A percentile compares a stretch with the other conserved stretches of the same genome.
Evolutionary conservation across 2,797 vertebrate genomes (phyloP).

Genomic region (Myripristis jacobus): DNA sequence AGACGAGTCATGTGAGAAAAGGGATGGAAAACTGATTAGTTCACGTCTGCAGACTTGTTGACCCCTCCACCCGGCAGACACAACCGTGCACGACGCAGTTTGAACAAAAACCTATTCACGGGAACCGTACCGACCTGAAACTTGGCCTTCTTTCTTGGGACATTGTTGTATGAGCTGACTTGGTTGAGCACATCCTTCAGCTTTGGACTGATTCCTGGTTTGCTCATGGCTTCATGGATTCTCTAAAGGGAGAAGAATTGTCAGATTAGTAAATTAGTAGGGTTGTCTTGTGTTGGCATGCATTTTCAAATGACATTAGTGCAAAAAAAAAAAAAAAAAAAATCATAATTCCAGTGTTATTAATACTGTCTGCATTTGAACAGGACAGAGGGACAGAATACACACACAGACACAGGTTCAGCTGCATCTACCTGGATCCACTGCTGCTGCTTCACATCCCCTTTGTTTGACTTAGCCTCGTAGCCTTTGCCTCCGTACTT

Average conservation of each 20-base stretch:
- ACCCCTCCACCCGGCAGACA: too few relatives aligned
- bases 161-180: slow-evolving; percentile 90
- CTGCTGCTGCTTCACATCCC: slow-evolving; percentile 93
- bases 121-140: slow-evolving; percentile 87
- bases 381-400: too few relatives aligned
- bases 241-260: slow-evolving; percentile 79
- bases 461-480: slow-evolving; percentile 92
- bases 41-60: background rate
- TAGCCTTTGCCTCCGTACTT: slow-evolving; percentile 95
- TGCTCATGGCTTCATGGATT: slow-evolving; percentile 89
- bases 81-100: background rate
- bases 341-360: background rate
- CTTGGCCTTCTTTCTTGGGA: slow-evolving; percentile 94
- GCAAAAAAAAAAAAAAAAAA: too few relatives aligned
- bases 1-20: background rate
- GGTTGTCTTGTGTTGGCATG: accelerated
- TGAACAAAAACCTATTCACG: background rate
- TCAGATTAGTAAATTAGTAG: background rate
- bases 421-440: slow-evolving; percentile 90
- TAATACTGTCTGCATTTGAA: background rate
- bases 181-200: slow-evolving; percentile 89
- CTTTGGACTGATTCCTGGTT: slow-evolving; percentile 86
- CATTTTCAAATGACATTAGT: too few relatives aligned
- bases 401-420: background rate
- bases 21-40: background rate